Conservation (phyloP, 2,888 invertebrate genomes). For the Ormyrus labotus region DNA sequence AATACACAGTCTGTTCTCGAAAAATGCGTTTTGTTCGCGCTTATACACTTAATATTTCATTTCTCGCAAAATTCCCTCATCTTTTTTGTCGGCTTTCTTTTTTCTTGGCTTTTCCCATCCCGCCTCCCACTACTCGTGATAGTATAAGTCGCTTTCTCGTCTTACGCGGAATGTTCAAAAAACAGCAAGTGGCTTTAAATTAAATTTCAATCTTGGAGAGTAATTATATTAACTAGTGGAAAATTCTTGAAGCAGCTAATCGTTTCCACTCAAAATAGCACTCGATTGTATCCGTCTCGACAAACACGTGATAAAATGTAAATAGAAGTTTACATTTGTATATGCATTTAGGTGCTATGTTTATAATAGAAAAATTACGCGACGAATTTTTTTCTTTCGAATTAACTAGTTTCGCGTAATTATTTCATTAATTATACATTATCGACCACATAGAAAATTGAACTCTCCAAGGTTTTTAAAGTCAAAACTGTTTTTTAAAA, state of each 20-base stretch:
- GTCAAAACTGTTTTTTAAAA: slow-evolving; percentile 33
- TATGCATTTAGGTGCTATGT: background rate
- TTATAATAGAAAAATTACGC: slow-evolving; percentile 32
- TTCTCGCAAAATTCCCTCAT: slow-evolving; percentile 17
- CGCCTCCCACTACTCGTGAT: slow-evolving; percentile 51
- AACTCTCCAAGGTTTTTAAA: slow-evolving; percentile 34
- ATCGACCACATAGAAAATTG: slow-evolving; percentile 37
- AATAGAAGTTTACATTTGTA: slow-evolving; percentile 14
- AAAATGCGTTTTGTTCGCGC: slow-evolving; percentile 57
- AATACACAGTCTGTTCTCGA: slow-evolving; percentile 72
- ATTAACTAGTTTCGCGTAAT: slow-evolving; percentile 28
- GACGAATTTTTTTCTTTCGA: slow-evolving; percentile 15
- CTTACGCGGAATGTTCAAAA: slow-evolving; percentile 48
- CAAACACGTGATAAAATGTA: slow-evolving; percentile 1
- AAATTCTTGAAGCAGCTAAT: slow-evolving; percentile 25
- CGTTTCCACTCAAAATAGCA: slow-evolving; percentile 18
- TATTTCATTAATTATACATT: slow-evolving; percentile 28
- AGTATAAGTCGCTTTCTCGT: slow-evolving; percentile 31
- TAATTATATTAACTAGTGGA: slow-evolving; percentile 43
- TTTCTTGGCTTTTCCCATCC: slow-evolving; percentile 56
- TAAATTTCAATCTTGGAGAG: slow-evolving; percentile 14
- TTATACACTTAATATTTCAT: slow-evolving; percentile 47
- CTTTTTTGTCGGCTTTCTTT: slow-evolving; percentile 48
- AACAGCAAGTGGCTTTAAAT: slow-evolving; percentile 41
- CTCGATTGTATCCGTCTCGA: slow-evolving; percentile 1